phyloP scores from a whole-genome alignment of 2,888 invertebrate species.

The Drosophila greeni region DNA sequence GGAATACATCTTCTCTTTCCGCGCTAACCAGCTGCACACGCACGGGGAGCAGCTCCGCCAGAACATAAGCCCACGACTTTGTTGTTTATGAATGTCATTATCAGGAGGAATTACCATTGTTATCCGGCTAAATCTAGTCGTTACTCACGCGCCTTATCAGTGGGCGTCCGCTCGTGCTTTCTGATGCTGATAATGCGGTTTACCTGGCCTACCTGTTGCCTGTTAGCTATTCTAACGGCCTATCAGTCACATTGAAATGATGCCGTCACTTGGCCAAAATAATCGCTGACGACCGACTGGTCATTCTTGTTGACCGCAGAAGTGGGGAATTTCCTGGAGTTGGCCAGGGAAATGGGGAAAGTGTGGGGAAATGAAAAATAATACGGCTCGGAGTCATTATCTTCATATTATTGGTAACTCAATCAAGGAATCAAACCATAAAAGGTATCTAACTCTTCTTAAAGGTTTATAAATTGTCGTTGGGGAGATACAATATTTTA shows the following conservation, averaged over 20 bases:
- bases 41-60: neutral
- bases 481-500: too few species aligned
- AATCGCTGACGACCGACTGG: constrained; percentile 33
- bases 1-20: constrained; percentile 6
- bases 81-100: constrained; percentile 61
- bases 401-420: too few species aligned
- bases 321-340: constrained; percentile 2
- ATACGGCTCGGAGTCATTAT: neutral
- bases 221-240: neutral
- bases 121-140: constrained; percentile 65
- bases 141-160: constrained; percentile 54
- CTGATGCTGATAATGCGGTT: constrained; percentile 47
- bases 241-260: constrained; percentile 34
- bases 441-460: too few species aligned
- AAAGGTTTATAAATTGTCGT: too few species aligned
- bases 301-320: constrained; percentile 32
- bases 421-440: too few species aligned
- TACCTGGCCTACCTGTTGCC: constrained; percentile 15
- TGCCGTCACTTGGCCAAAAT: constrained; percentile 55
- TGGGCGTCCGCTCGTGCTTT: constrained; percentile 25
- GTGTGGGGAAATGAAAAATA: neutral
- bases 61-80: constrained; percentile 28
- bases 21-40: constrained; percentile 32
- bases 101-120: constrained; percentile 67
- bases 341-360: neutral